These are phyloP conservation scores for Mola mola DNA, from an alignment of 2,113 vertebrate species.

Conservation along the genomic window DNA sequence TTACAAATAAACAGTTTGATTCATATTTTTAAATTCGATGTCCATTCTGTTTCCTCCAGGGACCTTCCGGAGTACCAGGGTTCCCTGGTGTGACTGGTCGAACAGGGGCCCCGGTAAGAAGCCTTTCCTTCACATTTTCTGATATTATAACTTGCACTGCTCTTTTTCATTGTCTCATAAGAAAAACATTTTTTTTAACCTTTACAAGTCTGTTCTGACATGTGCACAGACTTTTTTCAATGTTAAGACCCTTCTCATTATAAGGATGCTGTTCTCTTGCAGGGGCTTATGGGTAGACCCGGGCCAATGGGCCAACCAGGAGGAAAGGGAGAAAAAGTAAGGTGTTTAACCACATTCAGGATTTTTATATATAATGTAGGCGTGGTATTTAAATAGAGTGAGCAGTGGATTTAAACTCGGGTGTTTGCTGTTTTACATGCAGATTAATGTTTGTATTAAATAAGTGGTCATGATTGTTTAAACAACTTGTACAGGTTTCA, in stretches of 20 bases:
- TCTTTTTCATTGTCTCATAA: background rate
- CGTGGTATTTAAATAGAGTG: no score
- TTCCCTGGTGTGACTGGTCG: conserved; percentile 86
- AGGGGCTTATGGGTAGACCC: conserved; percentile 91
- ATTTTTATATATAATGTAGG: background rate
- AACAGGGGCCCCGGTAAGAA: conserved; percentile 86
- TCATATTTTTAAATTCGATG: background rate
- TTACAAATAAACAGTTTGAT: conserved; percentile 1
- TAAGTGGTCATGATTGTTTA: no score
- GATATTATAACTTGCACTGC: background rate
- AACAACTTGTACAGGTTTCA: no score
- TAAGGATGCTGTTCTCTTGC: conserved; percentile 50
- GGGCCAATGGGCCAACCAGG: conserved; percentile 84
- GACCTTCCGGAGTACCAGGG: conserved; percentile 87
- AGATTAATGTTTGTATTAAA: no score
- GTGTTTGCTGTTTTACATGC: no score
- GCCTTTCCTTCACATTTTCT: background rate
- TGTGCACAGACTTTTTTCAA: background rate
- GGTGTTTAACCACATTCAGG: background rate
- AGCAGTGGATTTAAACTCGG: no score
- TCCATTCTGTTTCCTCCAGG: conserved; percentile 74
- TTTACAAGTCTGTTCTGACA: background rate
- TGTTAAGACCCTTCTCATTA: background rate
- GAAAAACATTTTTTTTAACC: background rate
- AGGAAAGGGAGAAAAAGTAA: conserved; percentile 80